A percentile compares a stretch with the other conserved stretches of the same genome.
Evolutionary conservation across 1,140 invertebrate genomes (phyloP).

Genomic region (Drosophila oshimai): DNA sequence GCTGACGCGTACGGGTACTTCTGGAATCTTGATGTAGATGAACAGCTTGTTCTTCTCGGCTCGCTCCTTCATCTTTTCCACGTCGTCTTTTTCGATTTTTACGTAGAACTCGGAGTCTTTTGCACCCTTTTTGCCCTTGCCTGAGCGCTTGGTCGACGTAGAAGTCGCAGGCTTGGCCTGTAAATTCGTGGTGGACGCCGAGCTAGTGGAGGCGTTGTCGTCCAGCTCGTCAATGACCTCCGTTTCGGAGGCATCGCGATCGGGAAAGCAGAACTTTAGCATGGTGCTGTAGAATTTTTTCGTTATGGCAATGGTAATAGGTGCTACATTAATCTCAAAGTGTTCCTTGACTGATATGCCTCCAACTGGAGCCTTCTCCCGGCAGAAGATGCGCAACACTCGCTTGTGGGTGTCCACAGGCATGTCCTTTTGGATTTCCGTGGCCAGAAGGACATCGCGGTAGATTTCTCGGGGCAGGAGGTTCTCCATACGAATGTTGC

Average conservation of each 20-base stretch:
- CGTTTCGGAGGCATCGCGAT: constrained; percentile 93
- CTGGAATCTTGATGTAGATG: constrained; percentile 98
- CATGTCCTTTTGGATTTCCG: constrained; percentile 94
- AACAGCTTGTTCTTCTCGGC: constrained; percentile 99
- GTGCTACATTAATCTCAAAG: constrained; percentile 98
- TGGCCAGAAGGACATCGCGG: constrained; percentile 94
- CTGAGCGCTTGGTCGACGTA: constrained; percentile 82
- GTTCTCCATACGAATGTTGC: constrained; percentile 97
- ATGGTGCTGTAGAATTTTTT: constrained; percentile 99
- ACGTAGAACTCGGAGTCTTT: constrained; percentile 95
- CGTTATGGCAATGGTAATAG: constrained; percentile 96
- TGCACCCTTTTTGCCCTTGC: constrained; percentile 84
- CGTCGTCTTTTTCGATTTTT: constrained; percentile 94
- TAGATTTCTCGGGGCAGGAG: constrained; percentile 97
- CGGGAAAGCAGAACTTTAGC: constrained; percentile 99
- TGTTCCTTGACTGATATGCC: constrained; percentile 99
- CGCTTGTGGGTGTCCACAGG: constrained; percentile 92
- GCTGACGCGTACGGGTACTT: constrained; percentile 97
- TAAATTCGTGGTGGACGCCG: constrained; percentile 74
- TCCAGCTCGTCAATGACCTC: constrained; percentile 86
- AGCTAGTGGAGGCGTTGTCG: constrained; percentile 82
- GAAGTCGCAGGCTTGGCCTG: constrained; percentile 52
- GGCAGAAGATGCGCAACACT: constrained; percentile 93
- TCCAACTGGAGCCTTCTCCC: constrained; percentile 95
- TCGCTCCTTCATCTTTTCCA: constrained; percentile 94